Percentiles rank a stretch among this genome's conserved stretches.
phyloP scores from a whole-genome alignment of 2,113 vertebrate species.

The Oryzias curvinotus region DNA sequence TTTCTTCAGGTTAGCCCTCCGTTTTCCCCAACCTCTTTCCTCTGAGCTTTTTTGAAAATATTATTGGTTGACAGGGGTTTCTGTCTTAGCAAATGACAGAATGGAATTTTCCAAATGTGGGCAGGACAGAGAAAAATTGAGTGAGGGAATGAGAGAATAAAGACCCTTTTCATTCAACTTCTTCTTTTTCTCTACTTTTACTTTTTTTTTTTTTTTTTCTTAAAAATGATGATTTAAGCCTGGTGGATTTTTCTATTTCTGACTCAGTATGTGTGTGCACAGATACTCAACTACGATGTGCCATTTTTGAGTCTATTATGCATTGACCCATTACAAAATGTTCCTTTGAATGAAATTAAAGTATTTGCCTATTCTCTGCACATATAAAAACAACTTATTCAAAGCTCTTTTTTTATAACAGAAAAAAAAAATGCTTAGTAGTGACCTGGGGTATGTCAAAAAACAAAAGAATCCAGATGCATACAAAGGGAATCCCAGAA shows the following conservation, averaged over 20 bases:
- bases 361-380: conserved; percentile 24
- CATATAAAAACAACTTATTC: conserved; percentile 46
- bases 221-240: conserved; percentile 71
- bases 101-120: conserved; percentile 77
- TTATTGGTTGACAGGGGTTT: conserved; percentile 58
- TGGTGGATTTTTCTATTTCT: conserved; percentile 74
- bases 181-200: conserved; percentile 48
- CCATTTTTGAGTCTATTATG: conserved; percentile 47
- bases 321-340: conserved; percentile 48
- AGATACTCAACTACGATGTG: conserved; percentile 9
- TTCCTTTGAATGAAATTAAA: conserved; percentile 56
- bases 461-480: background rate
- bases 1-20: background rate
- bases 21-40: background rate
- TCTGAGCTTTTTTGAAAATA: conserved; percentile 9
- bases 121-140: conserved; percentile 59
- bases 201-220: conserved; percentile 69
- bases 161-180: conserved; percentile 69
- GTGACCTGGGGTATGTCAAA: conserved; percentile 26
- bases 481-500: background rate
- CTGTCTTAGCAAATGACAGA: conserved; percentile 71
- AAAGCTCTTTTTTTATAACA: conserved; percentile 36
- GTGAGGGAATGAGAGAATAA: conserved; percentile 65
- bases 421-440: conserved; percentile 11
- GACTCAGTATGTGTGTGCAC: conserved; percentile 19